Base-by-base conservation (phyloP, 2,797 vertebrate species). In the Caiman crocodilus region DNA sequence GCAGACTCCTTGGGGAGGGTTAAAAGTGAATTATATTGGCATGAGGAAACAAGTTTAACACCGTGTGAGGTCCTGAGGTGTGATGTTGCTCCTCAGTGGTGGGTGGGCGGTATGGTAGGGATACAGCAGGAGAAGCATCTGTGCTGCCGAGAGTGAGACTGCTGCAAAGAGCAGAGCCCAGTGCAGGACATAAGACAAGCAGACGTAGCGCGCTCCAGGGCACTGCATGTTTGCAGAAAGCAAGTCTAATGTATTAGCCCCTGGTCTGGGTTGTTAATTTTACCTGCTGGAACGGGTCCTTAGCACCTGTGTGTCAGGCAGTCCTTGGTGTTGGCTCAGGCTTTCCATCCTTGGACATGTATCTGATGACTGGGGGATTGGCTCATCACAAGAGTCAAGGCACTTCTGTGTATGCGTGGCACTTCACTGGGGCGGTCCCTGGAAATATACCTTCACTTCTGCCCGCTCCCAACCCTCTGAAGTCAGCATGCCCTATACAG, bases 221-320 rank as follows among this genome's bases (percentile, higher is more conserved):
- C 4, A 61, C 55, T 9, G 4, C 0, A 0, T 67, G 3, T 42
- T 79, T 89, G 86, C 30, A 80, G 32, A 79, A 87, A 84, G 5
- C 61, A 89, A 92, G 28, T 1, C 7, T 80, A 16, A 5, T 61
- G 7, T 20, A 88, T 90, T 84, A 61, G 26, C 15, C 17, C 30
- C 61, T 16, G 35, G 23, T 26, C 11, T 56, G 7, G 14, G 14
- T 30, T 89, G 55, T 30, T 65, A 25, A 7, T 94, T 96, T 96
- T 94, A 95, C 95, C 96, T 94, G 88, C 89, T 79, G 28, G 77
- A 90, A 95, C 16, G 58, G 64, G 55, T 94, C 82, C 89, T 93
- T 90, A 92, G 73, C 93, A 93, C 76, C 77, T 92, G 81, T 89
- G 58, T 82, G 14, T 65, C 71, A 50, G 6, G 75, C 12, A 86